These are phyloP conservation scores for Rafetus swinhoei DNA, from an alignment of 2,113 vertebrate species.

Conservation along the genomic window DNA sequence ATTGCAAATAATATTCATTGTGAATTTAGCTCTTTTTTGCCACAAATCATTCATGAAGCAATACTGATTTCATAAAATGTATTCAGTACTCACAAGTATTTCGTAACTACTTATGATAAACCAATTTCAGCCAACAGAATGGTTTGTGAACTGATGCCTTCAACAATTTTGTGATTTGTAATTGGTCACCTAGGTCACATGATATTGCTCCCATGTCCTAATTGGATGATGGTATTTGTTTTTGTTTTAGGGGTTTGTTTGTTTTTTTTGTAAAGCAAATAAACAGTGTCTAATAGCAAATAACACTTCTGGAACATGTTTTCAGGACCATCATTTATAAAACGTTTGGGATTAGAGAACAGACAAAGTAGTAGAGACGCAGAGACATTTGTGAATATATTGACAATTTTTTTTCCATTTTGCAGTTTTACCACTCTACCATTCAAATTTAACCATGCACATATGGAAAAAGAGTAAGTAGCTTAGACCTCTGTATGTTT, in stretches of 20 bases:
- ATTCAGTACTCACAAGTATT: constrained; percentile 1
- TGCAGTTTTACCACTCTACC: neutral
- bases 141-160: constrained; percentile 9
- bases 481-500: neutral
- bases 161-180: neutral
- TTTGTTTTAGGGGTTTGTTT: no score
- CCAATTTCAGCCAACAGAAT: neutral
- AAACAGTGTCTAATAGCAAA: constrained; percentile 32
- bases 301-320: constrained; percentile 23
- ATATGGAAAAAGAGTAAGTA: neutral
- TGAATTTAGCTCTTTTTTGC: constrained; percentile 49
- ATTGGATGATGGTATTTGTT: neutral
- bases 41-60: constrained; percentile 63
- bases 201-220: neutral
- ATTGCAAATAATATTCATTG: constrained; percentile 76
- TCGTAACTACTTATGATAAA: constrained; percentile 43
- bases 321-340: constrained; percentile 32
- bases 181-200: neutral
- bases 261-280: neutral
- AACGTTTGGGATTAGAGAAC: constrained; percentile 28
- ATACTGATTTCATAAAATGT: constrained; percentile 42
- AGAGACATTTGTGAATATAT: neutral
- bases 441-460: fast-evolving
- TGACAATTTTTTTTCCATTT: constrained; percentile 1
- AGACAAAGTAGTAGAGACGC: constrained; percentile 6